These are phyloP conservation scores for Melanotaenia nigrans DNA, from an alignment of 2,797 vertebrate species.

Conservation along the genomic window DNA sequence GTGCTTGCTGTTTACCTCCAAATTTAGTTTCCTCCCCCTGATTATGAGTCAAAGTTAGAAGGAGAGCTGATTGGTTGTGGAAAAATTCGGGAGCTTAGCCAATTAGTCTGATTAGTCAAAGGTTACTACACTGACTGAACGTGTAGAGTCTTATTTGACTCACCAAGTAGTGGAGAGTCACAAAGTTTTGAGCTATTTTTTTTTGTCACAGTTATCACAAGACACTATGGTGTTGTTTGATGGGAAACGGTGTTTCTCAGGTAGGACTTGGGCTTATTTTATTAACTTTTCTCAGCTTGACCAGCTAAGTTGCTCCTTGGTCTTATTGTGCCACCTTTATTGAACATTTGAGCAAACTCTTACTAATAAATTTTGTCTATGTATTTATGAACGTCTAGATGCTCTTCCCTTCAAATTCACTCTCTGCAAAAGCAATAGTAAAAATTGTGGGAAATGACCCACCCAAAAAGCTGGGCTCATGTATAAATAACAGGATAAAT, in stretches of 20 bases:
- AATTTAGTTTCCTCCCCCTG: constrained; percentile 2
- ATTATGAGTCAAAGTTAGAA: constrained; percentile 34
- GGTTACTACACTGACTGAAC: constrained; percentile 55
- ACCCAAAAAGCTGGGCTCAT: not conserved
- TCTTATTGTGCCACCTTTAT: too few species aligned
- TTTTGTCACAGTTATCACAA: constrained; percentile 59
- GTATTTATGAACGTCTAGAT: not conserved
- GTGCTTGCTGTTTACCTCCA: not conserved
- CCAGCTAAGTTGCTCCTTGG: not conserved
- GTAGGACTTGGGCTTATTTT: constrained; percentile 57
- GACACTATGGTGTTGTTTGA: constrained; percentile 83
- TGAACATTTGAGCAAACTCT: constrained; percentile 8
- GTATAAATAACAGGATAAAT: not conserved
- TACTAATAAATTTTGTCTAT: not conserved
- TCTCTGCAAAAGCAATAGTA: not conserved
- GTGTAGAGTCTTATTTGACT: constrained; percentile 46
- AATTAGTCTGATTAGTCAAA: constrained; percentile 81
- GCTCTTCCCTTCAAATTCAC: not conserved
- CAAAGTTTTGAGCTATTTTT: constrained; percentile 53
- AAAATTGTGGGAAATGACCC: not conserved
- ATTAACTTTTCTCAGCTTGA: not conserved
- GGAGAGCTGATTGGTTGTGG: constrained; percentile 73
- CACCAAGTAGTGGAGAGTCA: constrained; percentile 55
- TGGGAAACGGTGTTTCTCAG: constrained; percentile 80
- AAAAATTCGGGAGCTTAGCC: constrained; percentile 57